Evolutionary conservation across 2,888 invertebrate species (phyloP).

Genomic region (Azorinus chamasolen): DNA sequence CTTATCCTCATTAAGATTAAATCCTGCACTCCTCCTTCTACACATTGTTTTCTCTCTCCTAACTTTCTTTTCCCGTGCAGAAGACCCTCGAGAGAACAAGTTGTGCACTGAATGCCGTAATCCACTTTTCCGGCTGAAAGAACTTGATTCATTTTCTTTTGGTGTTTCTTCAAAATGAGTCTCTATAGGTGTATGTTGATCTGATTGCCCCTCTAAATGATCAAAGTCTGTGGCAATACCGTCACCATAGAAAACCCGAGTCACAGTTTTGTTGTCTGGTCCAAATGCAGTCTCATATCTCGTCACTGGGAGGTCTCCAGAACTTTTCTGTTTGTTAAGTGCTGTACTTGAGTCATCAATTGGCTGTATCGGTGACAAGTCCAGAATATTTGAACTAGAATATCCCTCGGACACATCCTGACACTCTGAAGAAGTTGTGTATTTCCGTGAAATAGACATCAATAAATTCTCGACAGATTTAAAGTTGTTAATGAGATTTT

Average conservation of each 20-base stretch:
- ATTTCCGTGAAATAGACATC: slow-evolving; percentile 74
- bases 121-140: slow-evolving; percentile 50
- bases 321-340: slow-evolving; percentile 57
- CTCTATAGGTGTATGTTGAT: slow-evolving; percentile 70
- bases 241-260: slow-evolving; percentile 78
- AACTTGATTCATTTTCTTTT: slow-evolving; percentile 14
- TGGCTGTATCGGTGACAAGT: slow-evolving; percentile 71
- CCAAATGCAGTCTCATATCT: slow-evolving; percentile 82
- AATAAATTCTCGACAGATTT: slow-evolving; percentile 84
- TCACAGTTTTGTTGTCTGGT: slow-evolving; percentile 81
- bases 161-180: slow-evolving; percentile 73
- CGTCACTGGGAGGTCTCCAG: slow-evolving; percentile 70
- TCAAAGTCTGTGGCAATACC: slow-evolving; percentile 77
- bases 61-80: slow-evolving; percentile 38
- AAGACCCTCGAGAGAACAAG: slow-evolving; percentile 48
- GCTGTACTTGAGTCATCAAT: slow-evolving; percentile 54
- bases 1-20: slow-evolving; percentile 44
- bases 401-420: slow-evolving; percentile 62
- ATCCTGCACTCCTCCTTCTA: slow-evolving; percentile 50
- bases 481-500: slow-evolving; percentile 70
- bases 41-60: slow-evolving; percentile 33
- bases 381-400: slow-evolving; percentile 65
- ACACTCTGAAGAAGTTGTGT: slow-evolving; percentile 60
- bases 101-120: slow-evolving; percentile 56
- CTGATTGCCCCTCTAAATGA: slow-evolving; percentile 63